phyloP scores from a whole-genome alignment of 23 tunicate species.

The Phallusia fumigata region DNA sequence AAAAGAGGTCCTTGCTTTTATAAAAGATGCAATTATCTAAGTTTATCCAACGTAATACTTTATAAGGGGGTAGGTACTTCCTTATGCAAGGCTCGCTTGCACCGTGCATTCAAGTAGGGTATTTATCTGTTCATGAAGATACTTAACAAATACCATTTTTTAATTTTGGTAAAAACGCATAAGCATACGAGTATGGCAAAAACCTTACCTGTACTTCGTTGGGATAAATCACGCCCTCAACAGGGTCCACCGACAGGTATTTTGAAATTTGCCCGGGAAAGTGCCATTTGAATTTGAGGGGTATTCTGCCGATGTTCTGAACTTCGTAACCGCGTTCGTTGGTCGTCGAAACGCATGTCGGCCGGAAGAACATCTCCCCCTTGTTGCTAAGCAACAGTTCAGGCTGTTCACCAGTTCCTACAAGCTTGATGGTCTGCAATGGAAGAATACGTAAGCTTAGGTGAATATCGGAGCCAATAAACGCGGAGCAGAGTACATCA shows the following conservation, averaged over 20 bases:
- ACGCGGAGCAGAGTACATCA: too few relatives aligned
- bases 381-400: conserved; percentile 65
- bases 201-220: conserved; percentile 66
- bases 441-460: neutral
- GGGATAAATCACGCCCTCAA: conserved; percentile 56
- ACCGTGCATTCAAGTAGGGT: too few relatives aligned
- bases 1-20: too few relatives aligned
- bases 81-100: too few relatives aligned
- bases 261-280: conserved; percentile 25
- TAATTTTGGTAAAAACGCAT: neutral
- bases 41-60: too few relatives aligned
- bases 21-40: too few relatives aligned
- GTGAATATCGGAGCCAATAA: too few relatives aligned
- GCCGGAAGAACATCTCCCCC: conserved; percentile 80
- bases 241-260: conserved; percentile 40
- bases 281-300: conserved; percentile 59
- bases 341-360: conserved; percentile 54
- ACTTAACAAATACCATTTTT: too few relatives aligned
- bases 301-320: conserved; percentile 66
- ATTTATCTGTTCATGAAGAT: too few relatives aligned
- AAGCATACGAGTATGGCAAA: too few relatives aligned
- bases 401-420: conserved; percentile 87
- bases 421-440: conserved; percentile 38
- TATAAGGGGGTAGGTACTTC: too few relatives aligned
- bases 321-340: conserved; percentile 46